Conservation (phyloP, 1,140 invertebrate species). For the Brachionus rubens region DNA sequence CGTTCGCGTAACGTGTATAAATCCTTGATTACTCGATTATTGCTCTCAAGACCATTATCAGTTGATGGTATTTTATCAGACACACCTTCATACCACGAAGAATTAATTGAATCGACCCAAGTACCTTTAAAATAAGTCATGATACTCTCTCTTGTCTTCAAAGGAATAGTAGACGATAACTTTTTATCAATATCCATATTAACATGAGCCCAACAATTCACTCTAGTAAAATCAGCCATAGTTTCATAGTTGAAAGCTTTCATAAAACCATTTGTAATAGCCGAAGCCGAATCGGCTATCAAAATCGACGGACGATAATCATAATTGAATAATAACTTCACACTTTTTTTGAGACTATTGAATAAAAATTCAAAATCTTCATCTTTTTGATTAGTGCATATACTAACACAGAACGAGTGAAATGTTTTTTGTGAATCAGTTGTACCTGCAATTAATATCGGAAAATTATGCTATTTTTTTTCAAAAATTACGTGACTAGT, state of each 20-base stretch:
- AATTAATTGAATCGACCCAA: neutral
- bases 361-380: neutral
- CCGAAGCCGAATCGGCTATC: neutral
- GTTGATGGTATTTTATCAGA: neutral
- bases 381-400: neutral
- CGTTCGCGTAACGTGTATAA: neutral
- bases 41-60: neutral
- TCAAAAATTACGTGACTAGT: no score
- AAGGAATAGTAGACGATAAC: neutral
- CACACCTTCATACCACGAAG: neutral
- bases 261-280: slow-evolving; percentile 6
- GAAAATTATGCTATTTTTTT: no score
- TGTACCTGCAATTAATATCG: neutral
- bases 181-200: neutral
- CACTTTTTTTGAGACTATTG: neutral
- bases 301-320: neutral
- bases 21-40: neutral
- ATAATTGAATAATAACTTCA: neutral
- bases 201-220: neutral
- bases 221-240: neutral
- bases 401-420: neutral
- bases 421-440: neutral
- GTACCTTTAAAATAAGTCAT: neutral
- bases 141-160: neutral
- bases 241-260: neutral